Conservation (phyloP, 2,888 invertebrate species). For the Timema cristinae region DNA sequence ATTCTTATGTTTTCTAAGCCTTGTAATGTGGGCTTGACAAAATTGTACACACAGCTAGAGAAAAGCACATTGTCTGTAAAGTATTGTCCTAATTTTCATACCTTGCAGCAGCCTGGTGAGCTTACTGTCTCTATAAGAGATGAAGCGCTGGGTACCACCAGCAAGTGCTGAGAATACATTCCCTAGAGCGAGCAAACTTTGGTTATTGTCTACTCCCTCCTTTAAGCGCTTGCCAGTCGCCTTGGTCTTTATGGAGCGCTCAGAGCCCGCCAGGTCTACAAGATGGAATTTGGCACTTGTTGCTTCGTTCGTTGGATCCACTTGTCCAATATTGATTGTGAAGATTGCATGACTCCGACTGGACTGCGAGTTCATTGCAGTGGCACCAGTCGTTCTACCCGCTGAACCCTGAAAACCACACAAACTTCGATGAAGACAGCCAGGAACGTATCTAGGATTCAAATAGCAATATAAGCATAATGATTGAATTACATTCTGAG, state of each 20-base stretch:
- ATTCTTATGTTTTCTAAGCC: no score
- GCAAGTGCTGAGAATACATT: slow-evolving; percentile 93
- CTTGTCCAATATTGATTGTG: slow-evolving; percentile 61
- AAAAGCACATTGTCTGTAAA: no score
- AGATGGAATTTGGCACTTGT: slow-evolving; percentile 83
- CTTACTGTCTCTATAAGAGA: slow-evolving; percentile 90
- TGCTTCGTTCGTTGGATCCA: slow-evolving; percentile 58
- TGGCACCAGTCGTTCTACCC: slow-evolving; percentile 78
- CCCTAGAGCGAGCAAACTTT: slow-evolving; percentile 83
- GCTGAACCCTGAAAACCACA: slow-evolving; percentile 56
- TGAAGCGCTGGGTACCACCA: slow-evolving; percentile 56
- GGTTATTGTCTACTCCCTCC: slow-evolving; percentile 90
- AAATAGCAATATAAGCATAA: no score
- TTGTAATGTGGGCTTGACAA: no score
- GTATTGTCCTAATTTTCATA: slow-evolving; percentile 40
- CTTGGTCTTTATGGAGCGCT: slow-evolving; percentile 83
- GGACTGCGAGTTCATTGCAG: slow-evolving; percentile 88
- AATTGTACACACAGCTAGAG: no score
- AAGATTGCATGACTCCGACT: slow-evolving; percentile 90
- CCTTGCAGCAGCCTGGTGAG: slow-evolving; percentile 85
- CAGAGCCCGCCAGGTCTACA: slow-evolving; percentile 90
- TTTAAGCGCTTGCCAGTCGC: slow-evolving; percentile 83
- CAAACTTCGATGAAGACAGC: no score
- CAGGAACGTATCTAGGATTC: no score
- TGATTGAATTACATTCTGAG: no score